Base-by-base conservation (phyloP, 1,140 invertebrate species). In the Apocrypta bakeri region DNA sequence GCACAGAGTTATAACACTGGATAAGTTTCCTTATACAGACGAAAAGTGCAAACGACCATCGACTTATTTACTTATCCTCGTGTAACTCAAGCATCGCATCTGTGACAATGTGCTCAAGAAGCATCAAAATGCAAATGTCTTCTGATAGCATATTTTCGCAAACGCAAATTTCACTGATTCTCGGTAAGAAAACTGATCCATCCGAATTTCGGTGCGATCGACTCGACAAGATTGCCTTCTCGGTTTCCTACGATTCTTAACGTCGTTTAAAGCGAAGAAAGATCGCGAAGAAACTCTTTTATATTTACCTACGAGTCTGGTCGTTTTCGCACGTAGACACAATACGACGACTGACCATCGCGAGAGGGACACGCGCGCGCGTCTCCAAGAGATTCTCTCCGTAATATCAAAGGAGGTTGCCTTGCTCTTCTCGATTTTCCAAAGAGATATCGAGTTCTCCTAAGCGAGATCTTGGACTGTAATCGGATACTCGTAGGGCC, bases 391-490 rank as follows among this genome's bases (percentile, higher is more conserved):
- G 31, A 1, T 11, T 71, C 68, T 71, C 31, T n/a, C 31, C 9
- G 37, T 25, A 73, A 42, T 40, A 73, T 40, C 33, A 12, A 73
- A 42, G 37, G 37, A 73, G 37, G 56, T n/a, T n/a, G n/a, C n/a
- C n/a, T n/a, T n/a, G n/a, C 24, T 71, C 64, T 71, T 83, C 81
- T 83, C 81, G 81, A 83, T 83, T 83, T 83, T 83, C 75, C 63
- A 8, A 6, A n/a, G 64, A 83, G 81, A 83, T 83, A 78, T 78
- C 81, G 68, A 78, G 81, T 83, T 83, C 48, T 56, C 66, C 81
- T 73, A 72, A 78, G 68, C 73, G 66, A 69, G 74, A 76, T 83
- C 75, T 78, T 56, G 21, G 48, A n/a, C 21, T 72, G 81, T 73
- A 83, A 83, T 25, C 48, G 48, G 81, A 83, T 78, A 83, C 75